These are phyloP conservation scores for Procambarus virginalis DNA, from an alignment of 1,140 invertebrate species.

Conservation along the genomic window DNA sequence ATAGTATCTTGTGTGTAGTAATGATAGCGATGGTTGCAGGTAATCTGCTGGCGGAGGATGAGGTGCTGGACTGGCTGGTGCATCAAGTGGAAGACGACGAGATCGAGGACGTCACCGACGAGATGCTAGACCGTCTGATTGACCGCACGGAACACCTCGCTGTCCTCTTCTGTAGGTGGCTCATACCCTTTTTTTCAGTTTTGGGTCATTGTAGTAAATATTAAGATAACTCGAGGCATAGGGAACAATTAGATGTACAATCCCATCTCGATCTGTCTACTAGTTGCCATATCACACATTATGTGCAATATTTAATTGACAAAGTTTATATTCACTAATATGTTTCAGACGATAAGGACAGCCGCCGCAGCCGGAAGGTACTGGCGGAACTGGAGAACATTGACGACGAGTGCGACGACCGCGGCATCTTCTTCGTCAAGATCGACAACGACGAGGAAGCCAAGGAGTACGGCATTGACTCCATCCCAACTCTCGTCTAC, in stretches of 20 bases:
- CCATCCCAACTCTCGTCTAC: conserved; percentile 88
- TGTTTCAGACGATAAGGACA: conserved; percentile 88
- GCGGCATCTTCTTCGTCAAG: conserved; percentile 93
- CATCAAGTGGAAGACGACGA: conserved; percentile 92
- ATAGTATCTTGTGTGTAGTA: no score
- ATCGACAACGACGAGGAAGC: conserved; percentile 93
- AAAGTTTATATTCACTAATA: neutral
- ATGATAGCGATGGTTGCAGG: conserved; percentile 76
- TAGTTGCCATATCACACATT: no score
- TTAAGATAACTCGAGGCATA: no score
- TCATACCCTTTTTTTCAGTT: no score
- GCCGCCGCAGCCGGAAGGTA: conserved; percentile 89
- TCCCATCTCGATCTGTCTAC: no score
- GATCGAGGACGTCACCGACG: conserved; percentile 95
- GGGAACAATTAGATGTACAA: no score
- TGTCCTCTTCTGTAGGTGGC: conserved; percentile 90
- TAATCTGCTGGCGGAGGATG: conserved; percentile 92
- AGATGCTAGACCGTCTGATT: conserved; percentile 92
- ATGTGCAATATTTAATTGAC: no score
- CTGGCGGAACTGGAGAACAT: conserved; percentile 94
- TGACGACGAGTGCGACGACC: conserved; percentile 92
- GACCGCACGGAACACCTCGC: conserved; percentile 91
- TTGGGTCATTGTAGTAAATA: no score
- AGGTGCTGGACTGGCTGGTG: conserved; percentile 91
- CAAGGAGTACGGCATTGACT: conserved; percentile 92